Conservation (phyloP, 2,113 vertebrate genomes). For the Phoxinus phoxinus region DNA sequence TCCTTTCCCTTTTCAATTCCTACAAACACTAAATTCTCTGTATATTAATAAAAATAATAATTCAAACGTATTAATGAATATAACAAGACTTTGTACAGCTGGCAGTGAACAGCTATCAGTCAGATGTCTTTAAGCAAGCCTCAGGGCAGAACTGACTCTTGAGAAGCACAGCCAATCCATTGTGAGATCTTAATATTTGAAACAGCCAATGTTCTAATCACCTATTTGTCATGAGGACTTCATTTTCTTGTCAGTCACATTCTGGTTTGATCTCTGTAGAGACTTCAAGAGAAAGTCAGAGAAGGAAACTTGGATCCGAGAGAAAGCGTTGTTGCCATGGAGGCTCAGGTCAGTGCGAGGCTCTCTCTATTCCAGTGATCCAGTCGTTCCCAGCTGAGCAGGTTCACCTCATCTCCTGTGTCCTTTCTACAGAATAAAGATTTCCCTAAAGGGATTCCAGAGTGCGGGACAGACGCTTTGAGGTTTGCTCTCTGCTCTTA, state of each 20-base stretch:
- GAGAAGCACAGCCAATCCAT: neutral
- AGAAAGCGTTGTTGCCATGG: slow-evolving; percentile 81
- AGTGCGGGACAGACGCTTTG: slow-evolving; percentile 89
- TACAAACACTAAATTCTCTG: neutral
- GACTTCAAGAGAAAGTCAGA: slow-evolving; percentile 80
- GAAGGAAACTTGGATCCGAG: slow-evolving; percentile 85
- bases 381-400: slow-evolving; percentile 25
- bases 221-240: neutral
- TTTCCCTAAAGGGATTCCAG: slow-evolving; percentile 86
- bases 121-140: neutral
- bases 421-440: slow-evolving; percentile 79
- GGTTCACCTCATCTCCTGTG: slow-evolving; percentile 32
- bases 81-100: slow-evolving; percentile 5
- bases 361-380: neutral
- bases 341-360: slow-evolving; percentile 82
- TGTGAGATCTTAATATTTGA: neutral
- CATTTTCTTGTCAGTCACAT: neutral
- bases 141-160: neutral
- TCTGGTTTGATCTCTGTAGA: slow-evolving; percentile 61
- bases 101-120: slow-evolving; percentile 11
- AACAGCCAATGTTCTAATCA: neutral
- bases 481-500: slow-evolving; percentile 90
- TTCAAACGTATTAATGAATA: neutral
- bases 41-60: neutral
- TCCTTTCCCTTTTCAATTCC: neutral